A percentile compares a stretch with the other conserved stretches of the same genome.
These are phyloP conservation scores for Apistogramma diplotaenia DNA, from an alignment of 2,113 vertebrate species.

Conservation along the genomic window DNA sequence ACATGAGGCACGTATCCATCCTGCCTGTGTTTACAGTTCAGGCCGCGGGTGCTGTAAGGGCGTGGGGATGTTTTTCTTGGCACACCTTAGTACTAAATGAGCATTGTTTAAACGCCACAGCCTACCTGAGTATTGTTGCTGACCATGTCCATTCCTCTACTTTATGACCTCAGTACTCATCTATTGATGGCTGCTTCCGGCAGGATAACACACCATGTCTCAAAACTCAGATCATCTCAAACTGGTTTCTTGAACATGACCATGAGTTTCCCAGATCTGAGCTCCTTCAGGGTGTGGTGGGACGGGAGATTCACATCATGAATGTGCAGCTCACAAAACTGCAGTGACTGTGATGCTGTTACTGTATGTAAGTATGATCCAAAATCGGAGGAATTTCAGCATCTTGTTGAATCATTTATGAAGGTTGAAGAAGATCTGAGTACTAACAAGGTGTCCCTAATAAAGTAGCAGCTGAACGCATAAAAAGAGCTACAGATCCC, in stretches of 20 bases:
- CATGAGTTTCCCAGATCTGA: background rate
- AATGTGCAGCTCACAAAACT: background rate
- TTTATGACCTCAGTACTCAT: background rate
- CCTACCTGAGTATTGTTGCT: background rate
- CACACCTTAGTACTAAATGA: background rate
- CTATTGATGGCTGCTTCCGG: background rate
- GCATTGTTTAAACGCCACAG: background rate
- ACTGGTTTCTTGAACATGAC: background rate
- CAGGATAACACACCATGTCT: too few species aligned
- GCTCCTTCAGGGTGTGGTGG: background rate
- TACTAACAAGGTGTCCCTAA: background rate
- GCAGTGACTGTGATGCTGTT: background rate
- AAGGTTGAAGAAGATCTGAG: background rate
- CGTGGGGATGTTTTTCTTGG: accelerated
- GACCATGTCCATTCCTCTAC: accelerated
- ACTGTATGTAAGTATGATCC: too few species aligned
- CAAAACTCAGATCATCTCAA: background rate
- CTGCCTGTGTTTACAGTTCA: background rate
- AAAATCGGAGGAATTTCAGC: background rate
- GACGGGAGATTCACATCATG: background rate
- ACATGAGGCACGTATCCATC: accelerated
- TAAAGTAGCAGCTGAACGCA: background rate
- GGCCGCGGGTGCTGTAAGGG: background rate
- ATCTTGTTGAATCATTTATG: background rate
- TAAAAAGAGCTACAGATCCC: background rate